Percentiles rank a stretch among this genome's conserved stretches.
These are phyloP conservation scores for Mustelus asterias DNA, from an alignment of 2,113 vertebrate species.

Conservation along the genomic window DNA sequence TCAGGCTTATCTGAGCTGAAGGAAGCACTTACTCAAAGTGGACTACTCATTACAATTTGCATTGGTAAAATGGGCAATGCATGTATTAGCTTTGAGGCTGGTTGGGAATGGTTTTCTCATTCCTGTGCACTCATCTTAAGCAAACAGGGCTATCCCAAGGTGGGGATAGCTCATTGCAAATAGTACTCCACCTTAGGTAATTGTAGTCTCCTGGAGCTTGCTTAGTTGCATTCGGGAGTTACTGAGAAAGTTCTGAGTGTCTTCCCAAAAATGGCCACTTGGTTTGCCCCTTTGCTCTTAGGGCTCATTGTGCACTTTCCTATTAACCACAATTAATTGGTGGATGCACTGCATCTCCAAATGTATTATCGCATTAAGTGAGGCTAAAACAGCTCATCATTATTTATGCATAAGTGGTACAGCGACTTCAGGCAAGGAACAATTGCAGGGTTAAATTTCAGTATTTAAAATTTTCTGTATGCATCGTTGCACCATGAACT, in stretches of 20 bases:
- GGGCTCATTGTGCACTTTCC: neutral
- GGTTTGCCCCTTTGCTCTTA: neutral
- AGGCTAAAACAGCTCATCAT: neutral
- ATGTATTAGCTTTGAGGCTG: neutral
- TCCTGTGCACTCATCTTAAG: neutral
- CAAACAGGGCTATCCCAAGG: neutral
- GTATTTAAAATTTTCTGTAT: neutral
- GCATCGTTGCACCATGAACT: neutral
- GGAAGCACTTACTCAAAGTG: neutral
- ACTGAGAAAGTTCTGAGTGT: neutral
- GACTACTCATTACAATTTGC: neutral
- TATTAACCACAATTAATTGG: neutral
- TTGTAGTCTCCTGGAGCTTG: neutral
- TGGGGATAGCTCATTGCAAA: neutral
- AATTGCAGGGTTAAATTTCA: neutral
- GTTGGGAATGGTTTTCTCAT: neutral
- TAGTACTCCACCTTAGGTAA: neutral
- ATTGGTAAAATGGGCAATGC: too few relatives aligned
- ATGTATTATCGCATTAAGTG: neutral
- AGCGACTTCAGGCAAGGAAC: neutral
- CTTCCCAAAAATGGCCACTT: neutral
- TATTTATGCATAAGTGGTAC: neutral
- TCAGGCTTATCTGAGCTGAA: neutral
- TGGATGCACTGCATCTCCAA: too few relatives aligned
- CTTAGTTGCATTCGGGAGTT: neutral